Evolutionary conservation across 2,113 vertebrate species (phyloP).

Genomic region (Chloropsis hardwickii): DNA sequence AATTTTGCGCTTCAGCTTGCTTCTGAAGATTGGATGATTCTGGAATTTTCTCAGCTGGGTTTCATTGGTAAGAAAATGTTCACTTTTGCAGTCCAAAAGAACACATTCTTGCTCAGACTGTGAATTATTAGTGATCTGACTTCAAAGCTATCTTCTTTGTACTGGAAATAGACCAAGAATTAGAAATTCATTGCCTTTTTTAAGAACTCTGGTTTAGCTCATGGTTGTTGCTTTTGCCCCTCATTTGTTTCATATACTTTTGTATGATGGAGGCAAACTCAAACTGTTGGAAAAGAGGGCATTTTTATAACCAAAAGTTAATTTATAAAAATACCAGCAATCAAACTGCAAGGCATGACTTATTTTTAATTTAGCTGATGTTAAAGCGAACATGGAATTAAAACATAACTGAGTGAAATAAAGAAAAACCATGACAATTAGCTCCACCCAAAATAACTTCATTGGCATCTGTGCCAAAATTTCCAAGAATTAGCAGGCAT

Average conservation of each 20-base stretch:
- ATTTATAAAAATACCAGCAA: neutral
- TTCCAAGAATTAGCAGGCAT: neutral
- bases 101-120: neutral
- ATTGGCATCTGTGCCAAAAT: neutral
- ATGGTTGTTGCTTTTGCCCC: neutral
- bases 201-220: neutral
- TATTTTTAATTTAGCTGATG: neutral
- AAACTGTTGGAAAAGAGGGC: neutral
- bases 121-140: neutral
- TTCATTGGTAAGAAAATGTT: conserved; percentile 88
- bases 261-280: neutral
- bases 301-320: neutral
- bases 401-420: neutral
- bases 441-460: neutral
- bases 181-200: neutral
- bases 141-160: conserved; percentile 2
- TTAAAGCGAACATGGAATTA: neutral
- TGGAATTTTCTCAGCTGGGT: conserved; percentile 97
- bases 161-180: neutral
- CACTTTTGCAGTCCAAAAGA: neutral
- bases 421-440: neutral
- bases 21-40: conserved; percentile 99
- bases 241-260: neutral
- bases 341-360: neutral
- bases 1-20: conserved; percentile 98